Evolutionary conservation across 2,113 vertebrate genomes (phyloP).

Genomic region (Hippocampus mohnikei): DNA sequence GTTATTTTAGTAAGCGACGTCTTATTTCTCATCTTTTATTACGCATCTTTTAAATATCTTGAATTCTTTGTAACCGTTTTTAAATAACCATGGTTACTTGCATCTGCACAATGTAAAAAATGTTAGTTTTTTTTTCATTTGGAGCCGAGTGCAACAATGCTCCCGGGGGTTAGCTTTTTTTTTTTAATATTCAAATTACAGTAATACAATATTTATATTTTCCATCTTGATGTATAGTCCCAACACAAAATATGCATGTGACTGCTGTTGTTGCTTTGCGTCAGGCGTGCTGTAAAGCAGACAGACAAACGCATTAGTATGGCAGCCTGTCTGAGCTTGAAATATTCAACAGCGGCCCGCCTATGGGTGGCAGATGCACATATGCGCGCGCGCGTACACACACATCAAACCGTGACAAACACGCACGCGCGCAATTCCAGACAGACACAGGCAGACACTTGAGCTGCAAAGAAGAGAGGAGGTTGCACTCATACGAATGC

Average conservation of each 20-base stretch:
- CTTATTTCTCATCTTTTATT: no score
- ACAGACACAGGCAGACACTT: conserved; percentile 48
- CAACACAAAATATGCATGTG: neutral
- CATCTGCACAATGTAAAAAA: no score
- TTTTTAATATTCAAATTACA: no score
- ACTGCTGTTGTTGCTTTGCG: neutral
- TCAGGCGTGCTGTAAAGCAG: neutral
- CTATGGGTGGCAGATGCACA: conserved; percentile 31
- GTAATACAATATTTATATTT: neutral
- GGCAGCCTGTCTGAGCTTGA: conserved; percentile 61
- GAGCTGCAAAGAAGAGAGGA: neutral
- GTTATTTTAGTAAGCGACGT: no score
- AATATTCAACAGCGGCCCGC: conserved; percentile 68
- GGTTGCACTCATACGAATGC: neutral
- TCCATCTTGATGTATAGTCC: neutral
- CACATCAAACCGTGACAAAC: neutral
- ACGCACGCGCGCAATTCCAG: conserved; percentile 14
- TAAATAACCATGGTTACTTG: no score
- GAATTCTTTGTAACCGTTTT: no score
- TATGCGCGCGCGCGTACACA: neutral
- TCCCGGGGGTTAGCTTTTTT: no score
- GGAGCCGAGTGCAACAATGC: no score
- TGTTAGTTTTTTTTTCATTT: no score
- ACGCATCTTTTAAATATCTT: no score
- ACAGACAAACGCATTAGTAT: conserved; percentile 65